Percentiles rank a stretch among this genome's conserved stretches.
These are phyloP conservation scores for Cephus nigrinus DNA, from an alignment of 2,888 invertebrate species.

Conservation along the genomic window DNA sequence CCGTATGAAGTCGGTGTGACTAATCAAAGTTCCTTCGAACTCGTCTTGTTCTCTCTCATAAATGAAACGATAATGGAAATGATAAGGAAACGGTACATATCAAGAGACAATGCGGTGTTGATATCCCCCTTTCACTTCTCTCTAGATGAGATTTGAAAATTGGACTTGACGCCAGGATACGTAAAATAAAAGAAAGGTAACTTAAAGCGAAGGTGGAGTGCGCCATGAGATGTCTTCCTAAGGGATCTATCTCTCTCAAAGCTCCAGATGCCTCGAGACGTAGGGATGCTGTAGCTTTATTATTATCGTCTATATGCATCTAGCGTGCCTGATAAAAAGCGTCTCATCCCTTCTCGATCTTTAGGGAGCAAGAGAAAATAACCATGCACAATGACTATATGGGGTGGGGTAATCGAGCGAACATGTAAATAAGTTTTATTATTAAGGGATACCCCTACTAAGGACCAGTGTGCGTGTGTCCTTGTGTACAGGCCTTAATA, in stretches of 20 bases:
- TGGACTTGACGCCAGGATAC: not conserved
- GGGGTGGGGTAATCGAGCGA: not conserved
- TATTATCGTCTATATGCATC: not conserved
- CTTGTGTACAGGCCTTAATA: not conserved
- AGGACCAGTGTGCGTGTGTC: not conserved
- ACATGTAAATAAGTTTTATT: constrained; percentile 1
- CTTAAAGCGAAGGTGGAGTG: not conserved
- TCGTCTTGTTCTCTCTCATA: constrained; percentile 26
- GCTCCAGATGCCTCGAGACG: not conserved
- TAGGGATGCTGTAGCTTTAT: not conserved
- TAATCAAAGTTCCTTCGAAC: not conserved
- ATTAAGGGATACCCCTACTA: not conserved
- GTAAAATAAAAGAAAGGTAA: not conserved
- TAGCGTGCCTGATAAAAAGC: not conserved
- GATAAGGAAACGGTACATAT: constrained; percentile 41
- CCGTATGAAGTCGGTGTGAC: not conserved
- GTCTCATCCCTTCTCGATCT: not conserved
- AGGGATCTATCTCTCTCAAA: not conserved
- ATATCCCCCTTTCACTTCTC: not conserved
- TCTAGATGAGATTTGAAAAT: not conserved
- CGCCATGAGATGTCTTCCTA: not conserved
- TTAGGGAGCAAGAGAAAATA: not conserved
- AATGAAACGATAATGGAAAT: constrained; percentile 13
- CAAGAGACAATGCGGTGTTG: constrained; percentile 25
- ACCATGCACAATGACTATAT: not conserved